Percentiles rank a stretch among this genome's conserved stretches.
Evolutionary conservation across 2,797 vertebrate genomes (phyloP).

Genomic region (Yasuhikotakia modesta): DNA sequence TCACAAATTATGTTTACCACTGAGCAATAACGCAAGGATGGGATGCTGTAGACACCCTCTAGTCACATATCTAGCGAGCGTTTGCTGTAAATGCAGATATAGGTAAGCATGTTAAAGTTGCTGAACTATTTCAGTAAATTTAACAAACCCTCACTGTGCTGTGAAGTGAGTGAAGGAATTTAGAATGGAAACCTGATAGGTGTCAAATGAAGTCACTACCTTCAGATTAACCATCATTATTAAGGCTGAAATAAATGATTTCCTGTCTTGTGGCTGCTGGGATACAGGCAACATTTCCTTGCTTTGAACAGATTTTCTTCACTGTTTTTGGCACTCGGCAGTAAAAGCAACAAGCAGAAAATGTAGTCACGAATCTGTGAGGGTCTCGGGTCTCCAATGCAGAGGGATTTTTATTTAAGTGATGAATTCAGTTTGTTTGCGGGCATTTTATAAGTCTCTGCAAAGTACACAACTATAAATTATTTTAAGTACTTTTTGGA

Average conservation of each 20-base stretch:
- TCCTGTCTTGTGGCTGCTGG: constrained; percentile 14
- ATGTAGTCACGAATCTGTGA: neutral
- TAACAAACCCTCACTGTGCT: constrained; percentile 19
- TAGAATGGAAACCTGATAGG: constrained; percentile 1
- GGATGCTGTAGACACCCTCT: constrained; percentile 20
- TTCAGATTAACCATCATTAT: neutral
- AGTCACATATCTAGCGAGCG: constrained; percentile 26
- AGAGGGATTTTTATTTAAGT: neutral
- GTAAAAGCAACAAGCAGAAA: neutral
- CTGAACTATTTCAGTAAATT: constrained; percentile 1
- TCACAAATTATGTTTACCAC: constrained; percentile 36
- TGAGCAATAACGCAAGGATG: constrained; percentile 17
- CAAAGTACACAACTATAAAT: neutral
- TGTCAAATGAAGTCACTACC: constrained; percentile 17
- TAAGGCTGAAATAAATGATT: constrained; percentile 25
- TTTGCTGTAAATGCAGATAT: constrained; percentile 20
- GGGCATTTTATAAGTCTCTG: neutral
- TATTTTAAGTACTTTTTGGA: neutral
- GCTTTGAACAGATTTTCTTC: constrained; percentile 18
- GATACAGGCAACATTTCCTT: constrained; percentile 6
- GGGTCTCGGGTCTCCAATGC: neutral
- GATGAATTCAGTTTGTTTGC: neutral
- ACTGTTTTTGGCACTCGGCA: neutral
- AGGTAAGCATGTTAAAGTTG: neutral
- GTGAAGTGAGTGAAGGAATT: constrained; percentile 15